These are phyloP conservation scores for Tragelaphus scriptus DNA, from an alignment of 2,113 vertebrate species.

Conservation along the genomic window DNA sequence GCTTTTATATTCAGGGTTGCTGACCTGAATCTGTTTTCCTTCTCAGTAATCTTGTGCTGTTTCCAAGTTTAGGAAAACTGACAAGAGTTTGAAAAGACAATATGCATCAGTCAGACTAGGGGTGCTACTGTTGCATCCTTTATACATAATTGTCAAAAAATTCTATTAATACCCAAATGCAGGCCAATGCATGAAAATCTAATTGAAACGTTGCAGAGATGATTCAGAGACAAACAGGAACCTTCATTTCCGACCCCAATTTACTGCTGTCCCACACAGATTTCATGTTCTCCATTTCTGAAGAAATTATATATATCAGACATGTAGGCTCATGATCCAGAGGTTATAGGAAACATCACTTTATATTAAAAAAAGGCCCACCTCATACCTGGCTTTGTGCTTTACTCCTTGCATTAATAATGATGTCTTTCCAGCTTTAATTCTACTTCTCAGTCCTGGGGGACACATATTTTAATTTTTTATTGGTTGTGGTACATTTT, in stretches of 20 bases:
- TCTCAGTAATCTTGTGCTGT: constrained; percentile 60
- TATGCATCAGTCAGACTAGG: constrained; percentile 43
- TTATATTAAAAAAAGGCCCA: background rate
- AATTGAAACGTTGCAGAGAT: background rate
- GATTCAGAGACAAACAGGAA: background rate
- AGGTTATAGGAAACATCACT: constrained; percentile 53
- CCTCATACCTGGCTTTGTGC: constrained; percentile 35
- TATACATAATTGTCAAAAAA: constrained; percentile 10
- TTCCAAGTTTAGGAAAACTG: constrained; percentile 70
- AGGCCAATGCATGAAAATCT: background rate
- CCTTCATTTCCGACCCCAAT: background rate
- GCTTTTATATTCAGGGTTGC: constrained; percentile 77
- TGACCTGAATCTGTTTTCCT: constrained; percentile 80
- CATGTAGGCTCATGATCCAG: constrained; percentile 24
- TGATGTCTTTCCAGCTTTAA: constrained; percentile 1
- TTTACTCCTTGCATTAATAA: constrained; percentile 56
- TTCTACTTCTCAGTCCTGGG: constrained; percentile 44
- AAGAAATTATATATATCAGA: constrained; percentile 58
- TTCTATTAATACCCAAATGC: background rate
- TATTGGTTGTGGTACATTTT: background rate
- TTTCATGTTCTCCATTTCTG: constrained; percentile 50
- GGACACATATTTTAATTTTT: constrained; percentile 33
- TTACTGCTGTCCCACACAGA: constrained; percentile 33
- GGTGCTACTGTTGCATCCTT: constrained; percentile 39
- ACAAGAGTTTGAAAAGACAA: constrained; percentile 66